A percentile compares a stretch with the other conserved stretches of the same genome.
Conservation (phyloP, 2,797 vertebrate genomes). For the Streptopelia turtur region DNA sequence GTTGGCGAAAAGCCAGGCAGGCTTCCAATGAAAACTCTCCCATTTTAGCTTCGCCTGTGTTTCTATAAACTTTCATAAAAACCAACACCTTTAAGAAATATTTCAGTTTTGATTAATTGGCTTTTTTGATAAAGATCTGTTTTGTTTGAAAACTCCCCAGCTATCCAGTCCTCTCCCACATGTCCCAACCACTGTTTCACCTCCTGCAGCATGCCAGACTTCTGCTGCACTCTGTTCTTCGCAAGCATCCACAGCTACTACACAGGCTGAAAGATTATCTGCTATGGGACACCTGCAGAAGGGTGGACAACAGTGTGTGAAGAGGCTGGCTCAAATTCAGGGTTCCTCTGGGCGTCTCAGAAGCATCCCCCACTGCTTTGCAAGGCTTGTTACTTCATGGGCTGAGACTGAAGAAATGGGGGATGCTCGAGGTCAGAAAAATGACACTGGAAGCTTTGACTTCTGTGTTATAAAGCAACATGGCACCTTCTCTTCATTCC, state of each 20-base stretch:
- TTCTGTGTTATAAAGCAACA: neutral
- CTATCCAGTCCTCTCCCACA: slow-evolving; percentile 47
- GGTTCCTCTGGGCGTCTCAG: neutral
- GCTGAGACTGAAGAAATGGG: neutral
- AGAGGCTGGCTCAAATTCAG: neutral
- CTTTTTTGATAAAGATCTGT: slow-evolving; percentile 63
- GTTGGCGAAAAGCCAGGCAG: slow-evolving; percentile 55
- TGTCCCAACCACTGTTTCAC: neutral
- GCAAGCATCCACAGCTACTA: neutral
- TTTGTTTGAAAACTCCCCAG: slow-evolving; percentile 64
- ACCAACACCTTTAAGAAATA: slow-evolving; percentile 63
- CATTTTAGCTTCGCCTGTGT: slow-evolving; percentile 63
- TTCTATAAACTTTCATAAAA: slow-evolving; percentile 66
- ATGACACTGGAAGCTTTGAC: neutral
- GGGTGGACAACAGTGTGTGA: neutral
- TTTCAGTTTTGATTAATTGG: slow-evolving; percentile 66
- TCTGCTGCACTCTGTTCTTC: neutral
- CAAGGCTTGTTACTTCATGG: neutral
- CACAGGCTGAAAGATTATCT: slow-evolving; percentile 3
- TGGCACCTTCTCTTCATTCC: neutral
- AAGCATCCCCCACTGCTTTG: neutral
- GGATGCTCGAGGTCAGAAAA: neutral
- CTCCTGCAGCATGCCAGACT: slow-evolving; percentile 10
- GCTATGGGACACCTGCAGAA: neutral
- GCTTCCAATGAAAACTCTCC: slow-evolving; percentile 68